Base-by-base conservation (phyloP, 1,140 invertebrate genomes). In the Lysiphlebus fabarum region DNA sequence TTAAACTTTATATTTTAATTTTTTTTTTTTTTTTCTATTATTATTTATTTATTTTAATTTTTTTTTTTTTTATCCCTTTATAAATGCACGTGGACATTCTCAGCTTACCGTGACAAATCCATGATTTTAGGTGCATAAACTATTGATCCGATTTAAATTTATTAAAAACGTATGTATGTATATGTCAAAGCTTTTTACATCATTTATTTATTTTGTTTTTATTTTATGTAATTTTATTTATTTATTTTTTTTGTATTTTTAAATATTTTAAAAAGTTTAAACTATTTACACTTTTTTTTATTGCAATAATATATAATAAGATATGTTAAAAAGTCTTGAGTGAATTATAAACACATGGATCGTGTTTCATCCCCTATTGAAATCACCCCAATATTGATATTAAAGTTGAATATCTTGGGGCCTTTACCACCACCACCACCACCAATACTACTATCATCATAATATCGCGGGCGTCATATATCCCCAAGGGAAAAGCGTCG, bases 21-120 rank as follows among this genome's bases (percentile, higher is more conserved):
- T 26, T 26, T 26, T 26, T 26, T 26, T 26, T 26, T 2, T 26
- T 26, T 26, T 26, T 26, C 17, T 26, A 26, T 26, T 26, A 26
- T n/a, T n/a, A n/a, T n/a, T n/a, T n/a, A n/a, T n/a, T n/a, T 26
- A 26, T 26, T 26, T 26, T 26, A 2, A 2, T 26, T 26, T 26
- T 26, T 26, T 26, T 26, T 26, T 4, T 26, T 4, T 26, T 4
- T 26, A 26, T 26, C 17, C 17, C 17, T n/a, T n/a, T 26, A 26
- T 26, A 26, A 26, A 26, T 66, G 72, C 76, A 77, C 75, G 74
- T 78, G 77, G 76, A 77, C 75, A 76, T 77, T 78, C 74, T 77
- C 74, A 76, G 75, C 73, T 77, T 77, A 77, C 72, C 76, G 76
- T 72, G 75, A 77, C 76, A 77, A 79, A 79, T 79, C 76, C 72